Conservation (phyloP, 2,797 vertebrate genomes). For the Pachyuromys duprasi region DNA sequence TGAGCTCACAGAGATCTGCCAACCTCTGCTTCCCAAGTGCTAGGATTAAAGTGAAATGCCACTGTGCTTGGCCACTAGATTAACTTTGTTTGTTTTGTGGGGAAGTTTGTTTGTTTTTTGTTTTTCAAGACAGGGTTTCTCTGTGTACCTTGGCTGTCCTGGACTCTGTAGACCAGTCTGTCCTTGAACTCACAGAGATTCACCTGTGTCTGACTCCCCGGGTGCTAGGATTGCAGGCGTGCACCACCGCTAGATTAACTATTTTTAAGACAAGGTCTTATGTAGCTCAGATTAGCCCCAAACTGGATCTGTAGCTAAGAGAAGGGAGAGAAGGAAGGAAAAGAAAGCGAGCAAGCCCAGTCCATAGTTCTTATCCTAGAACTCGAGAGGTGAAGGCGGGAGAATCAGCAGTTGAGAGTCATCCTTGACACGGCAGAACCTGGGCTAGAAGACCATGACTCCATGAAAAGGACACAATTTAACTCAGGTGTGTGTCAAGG, state of each 20-base stretch:
- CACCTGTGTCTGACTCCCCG: background rate
- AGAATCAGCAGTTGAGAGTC: background rate
- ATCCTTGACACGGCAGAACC: background rate
- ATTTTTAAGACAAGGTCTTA: background rate
- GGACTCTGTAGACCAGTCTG: too few relatives aligned
- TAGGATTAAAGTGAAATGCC: background rate
- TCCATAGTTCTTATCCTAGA: too few relatives aligned
- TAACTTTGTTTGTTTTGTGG: too few relatives aligned
- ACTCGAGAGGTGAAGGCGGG: background rate
- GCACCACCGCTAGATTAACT: background rate
- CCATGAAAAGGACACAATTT: background rate
- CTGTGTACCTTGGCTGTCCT: too few relatives aligned
- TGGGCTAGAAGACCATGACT: background rate
- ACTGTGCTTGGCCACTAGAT: background rate
- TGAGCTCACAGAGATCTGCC: background rate
- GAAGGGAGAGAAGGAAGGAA: background rate
- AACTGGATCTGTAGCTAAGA: background rate
- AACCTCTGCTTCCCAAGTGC: background rate
- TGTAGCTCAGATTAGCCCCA: background rate
- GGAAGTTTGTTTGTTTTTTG: too few relatives aligned
- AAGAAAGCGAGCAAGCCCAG: too few relatives aligned
- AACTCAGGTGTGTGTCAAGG: background rate
- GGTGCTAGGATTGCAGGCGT: background rate
- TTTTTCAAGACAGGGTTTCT: too few relatives aligned
- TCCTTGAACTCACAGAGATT: too few relatives aligned